Evolutionary conservation across 2,888 invertebrate genomes (phyloP).

Genomic region (Microplitis manilae): DNA sequence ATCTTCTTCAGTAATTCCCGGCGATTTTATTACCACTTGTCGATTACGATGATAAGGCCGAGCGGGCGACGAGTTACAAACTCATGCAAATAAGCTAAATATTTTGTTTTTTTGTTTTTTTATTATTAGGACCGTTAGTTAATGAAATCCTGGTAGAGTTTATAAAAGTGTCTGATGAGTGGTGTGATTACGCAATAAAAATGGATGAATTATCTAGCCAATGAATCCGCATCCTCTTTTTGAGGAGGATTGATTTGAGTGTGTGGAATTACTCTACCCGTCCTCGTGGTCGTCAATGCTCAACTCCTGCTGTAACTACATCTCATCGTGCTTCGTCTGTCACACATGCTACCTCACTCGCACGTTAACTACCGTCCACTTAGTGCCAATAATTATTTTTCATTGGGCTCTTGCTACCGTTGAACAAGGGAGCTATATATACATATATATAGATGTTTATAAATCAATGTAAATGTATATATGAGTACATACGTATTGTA

Average conservation of each 20-base stretch:
- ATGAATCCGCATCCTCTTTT: slow-evolving; percentile 69
- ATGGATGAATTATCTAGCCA: slow-evolving; percentile 67
- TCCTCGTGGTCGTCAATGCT: slow-evolving; percentile 65
- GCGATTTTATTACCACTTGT: slow-evolving; percentile 45
- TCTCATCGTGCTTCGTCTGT: slow-evolving; percentile 37
- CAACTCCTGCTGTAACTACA: slow-evolving; percentile 52
- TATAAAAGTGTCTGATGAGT: slow-evolving; percentile 1
- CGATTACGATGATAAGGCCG: slow-evolving; percentile 34
- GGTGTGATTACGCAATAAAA: slow-evolving; percentile 66
- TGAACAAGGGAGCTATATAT: slow-evolving; percentile 21
- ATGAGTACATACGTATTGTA: background rate
- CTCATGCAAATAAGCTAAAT: background rate
- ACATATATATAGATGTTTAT: background rate
- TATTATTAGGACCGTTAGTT: background rate
- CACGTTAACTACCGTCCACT: slow-evolving; percentile 66
- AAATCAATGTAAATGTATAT: background rate
- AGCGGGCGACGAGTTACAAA: background rate
- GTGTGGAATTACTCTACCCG: slow-evolving; percentile 25
- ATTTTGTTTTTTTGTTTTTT: background rate
- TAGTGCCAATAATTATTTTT: slow-evolving; percentile 71
- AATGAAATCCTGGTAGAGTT: too few relatives aligned
- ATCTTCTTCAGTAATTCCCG: slow-evolving; percentile 30
- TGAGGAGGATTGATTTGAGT: slow-evolving; percentile 39
- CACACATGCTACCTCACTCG: slow-evolving; percentile 29
- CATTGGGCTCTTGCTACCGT: slow-evolving; percentile 63